Base-by-base conservation (phyloP, 2,113 vertebrate species). In the Micronisus gabar region DNA sequence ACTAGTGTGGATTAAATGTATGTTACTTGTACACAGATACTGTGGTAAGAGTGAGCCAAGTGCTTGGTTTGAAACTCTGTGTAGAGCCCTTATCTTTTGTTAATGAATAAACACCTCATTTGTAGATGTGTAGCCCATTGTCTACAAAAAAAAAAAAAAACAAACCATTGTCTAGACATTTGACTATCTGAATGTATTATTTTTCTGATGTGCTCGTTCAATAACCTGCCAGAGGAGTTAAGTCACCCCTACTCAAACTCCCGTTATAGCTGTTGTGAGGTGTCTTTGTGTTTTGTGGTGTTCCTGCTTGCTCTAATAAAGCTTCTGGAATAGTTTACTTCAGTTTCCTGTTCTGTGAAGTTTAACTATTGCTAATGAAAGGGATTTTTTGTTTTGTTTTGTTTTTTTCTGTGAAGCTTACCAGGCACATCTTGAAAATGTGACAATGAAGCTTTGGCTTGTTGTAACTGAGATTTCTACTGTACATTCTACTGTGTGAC, bases 401-500 rank as follows among this genome's bases (percentile, higher is more conserved):
- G 52, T 16, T 29, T 66, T 82, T 81, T 71, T 4, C 27, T 16
- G 14, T 30, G 36, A 75, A 41, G 22, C 13, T 61, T 53, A 52
- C 20, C 38, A 63, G 47, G 10, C 14, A 3, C 29, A 29, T 59
- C 63, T 78, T 81, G 56, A 52, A 93, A 85, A 71, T 15, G 27
- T 18, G 61, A 29, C 0, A 0, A 3, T 34, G n/a, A 63, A 63
- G 67, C 0, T 0, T 30, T 81, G 56, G 32, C 32, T 41, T 55
- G 23, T 50, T 50, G 18, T 23, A 43, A 36, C 53, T 41, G 53
- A 34, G 43, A 41, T 72, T 82, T 61, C 36, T 85, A 0, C 27
- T 30, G 18, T 11, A 1, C 8, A 0, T 67, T 75, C 58, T 63
- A 6, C 36, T 61, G 0, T 14, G 75, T 50, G 63, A 13, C 40